Percentiles rank a stretch among this genome's conserved stretches.
These are phyloP conservation scores for Aphelocoma californica DNA, from an alignment of 2,797 vertebrate genomes.

Conservation along the genomic window DNA sequence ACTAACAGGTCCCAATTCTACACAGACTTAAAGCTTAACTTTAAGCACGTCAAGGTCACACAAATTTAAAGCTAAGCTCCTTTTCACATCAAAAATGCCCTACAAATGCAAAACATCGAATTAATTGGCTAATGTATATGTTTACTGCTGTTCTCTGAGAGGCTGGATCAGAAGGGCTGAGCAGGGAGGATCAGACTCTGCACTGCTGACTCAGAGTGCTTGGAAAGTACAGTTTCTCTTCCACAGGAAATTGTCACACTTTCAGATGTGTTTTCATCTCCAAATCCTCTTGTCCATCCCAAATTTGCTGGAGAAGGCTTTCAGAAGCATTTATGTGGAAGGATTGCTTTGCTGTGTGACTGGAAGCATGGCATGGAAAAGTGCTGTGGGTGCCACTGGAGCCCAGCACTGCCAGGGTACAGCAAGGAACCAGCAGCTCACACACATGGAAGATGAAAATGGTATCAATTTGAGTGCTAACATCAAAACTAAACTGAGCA, in stretches of 20 bases:
- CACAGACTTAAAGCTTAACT: neutral
- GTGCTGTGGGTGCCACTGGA: neutral
- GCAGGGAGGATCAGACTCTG: neutral
- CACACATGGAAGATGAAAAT: neutral
- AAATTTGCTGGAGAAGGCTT: neutral
- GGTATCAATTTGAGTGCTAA: neutral
- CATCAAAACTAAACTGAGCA: neutral
- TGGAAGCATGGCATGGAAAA: neutral
- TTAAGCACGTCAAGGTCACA: fast-evolving
- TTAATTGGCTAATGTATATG: neutral
- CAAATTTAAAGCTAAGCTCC: neutral
- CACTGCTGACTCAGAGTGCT: neutral
- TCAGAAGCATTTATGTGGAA: fast-evolving
- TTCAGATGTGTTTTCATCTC: neutral
- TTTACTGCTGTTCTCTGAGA: neutral
- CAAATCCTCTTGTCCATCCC: neutral
- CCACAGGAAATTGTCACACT: neutral
- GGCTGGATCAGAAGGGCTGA: neutral
- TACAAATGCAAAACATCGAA: neutral
- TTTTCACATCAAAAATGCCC: neutral
- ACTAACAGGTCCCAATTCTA: neutral
- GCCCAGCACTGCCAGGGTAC: neutral
- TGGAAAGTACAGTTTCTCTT: neutral
- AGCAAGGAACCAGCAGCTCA: neutral
- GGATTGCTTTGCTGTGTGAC: neutral